Evolutionary conservation across 2,888 invertebrate species (phyloP), one percentile per base, ranked within the genome.

Genomic region (Dicycla oo): DNA sequence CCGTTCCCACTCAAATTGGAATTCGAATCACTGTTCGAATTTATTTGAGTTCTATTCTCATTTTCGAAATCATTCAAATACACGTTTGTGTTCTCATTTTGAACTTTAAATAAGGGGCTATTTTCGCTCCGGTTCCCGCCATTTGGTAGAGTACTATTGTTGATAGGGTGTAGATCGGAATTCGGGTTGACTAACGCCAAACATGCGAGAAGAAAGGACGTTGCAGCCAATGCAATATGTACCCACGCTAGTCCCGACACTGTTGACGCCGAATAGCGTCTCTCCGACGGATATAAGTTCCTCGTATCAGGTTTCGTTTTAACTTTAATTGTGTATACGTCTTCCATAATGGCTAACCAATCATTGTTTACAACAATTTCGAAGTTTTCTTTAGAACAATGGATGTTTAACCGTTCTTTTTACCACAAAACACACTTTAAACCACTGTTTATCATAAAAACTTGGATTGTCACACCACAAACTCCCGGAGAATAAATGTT

Each of bases 271-370:
- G 97, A 97, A 86, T 97, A 97, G 69, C 97, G 93, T 80, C 97
- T 91, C 88, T 97, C 97, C 0, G 97, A 97, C 1, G 97, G 97
- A 83, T 97, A 97, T 49, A 97, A 87, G 79, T 95, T 95, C 74
- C 96, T 93, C 2, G 97, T 96, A 83, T 97, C 96, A 3, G 97
- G 97, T 88, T 97, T 96, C 13, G 97, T 96, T 89, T 97, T 97
- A 87, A 97, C 97, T 94, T 97, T 97, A 75, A 97, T 97, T 82
- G 97, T 97, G 88, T 97, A 97, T 26, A 97, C 97, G 92, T 97
- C 97, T 94, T 97, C 97, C 97, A 97, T 97, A 70, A 86, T 92
- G 87, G 74, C 82, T 85, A 87, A 60, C 49, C 75, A 69, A 80
- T 84, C 87, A 87, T 86, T 88, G 88, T 88, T 87, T 85, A 87